These are phyloP conservation scores for Siderastrea radians DNA, from an alignment of 92 coral and sea anemone species.

Conservation along the genomic window DNA sequence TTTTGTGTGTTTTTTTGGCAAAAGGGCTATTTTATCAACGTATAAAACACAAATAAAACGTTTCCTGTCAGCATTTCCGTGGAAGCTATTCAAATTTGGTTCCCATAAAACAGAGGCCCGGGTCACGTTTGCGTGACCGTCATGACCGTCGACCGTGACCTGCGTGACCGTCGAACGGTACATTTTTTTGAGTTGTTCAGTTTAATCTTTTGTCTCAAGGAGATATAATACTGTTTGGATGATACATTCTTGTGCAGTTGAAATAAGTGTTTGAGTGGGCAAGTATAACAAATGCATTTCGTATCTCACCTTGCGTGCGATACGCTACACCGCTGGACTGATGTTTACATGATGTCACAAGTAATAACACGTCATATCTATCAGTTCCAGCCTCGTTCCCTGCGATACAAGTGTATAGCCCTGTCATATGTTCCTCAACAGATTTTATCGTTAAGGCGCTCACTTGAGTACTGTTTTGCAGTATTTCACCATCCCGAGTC, in stretches of 20 bases:
- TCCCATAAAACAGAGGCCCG: background rate
- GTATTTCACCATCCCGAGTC: constrained; percentile 40
- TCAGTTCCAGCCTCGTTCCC: constrained; percentile 66
- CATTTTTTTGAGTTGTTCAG: too few species aligned
- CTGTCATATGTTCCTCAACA: constrained; percentile 46
- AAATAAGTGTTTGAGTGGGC: too few species aligned
- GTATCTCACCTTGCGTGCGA: constrained; percentile 6
- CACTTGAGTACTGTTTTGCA: constrained; percentile 39
- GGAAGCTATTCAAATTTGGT: background rate
- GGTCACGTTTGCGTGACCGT: background rate
- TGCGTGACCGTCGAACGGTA: too few species aligned
- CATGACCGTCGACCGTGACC: too few species aligned
- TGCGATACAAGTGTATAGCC: constrained; percentile 72
- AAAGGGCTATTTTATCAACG: too few species aligned
- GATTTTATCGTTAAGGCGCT: constrained; percentile 7
- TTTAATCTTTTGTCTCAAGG: too few species aligned
- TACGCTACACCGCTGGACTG: background rate
- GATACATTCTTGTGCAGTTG: too few species aligned
- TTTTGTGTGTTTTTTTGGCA: too few species aligned
- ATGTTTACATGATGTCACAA: constrained; percentile 68
- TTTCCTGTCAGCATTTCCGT: too few species aligned
- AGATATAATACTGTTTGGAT: too few species aligned
- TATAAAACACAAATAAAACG: too few species aligned
- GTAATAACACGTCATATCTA: constrained; percentile 50
- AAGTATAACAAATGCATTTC: background rate